A percentile compares a stretch with the other conserved stretches of the same genome.
Evolutionary conservation across 2,797 vertebrate species (phyloP).

Genomic region (Tarsius wallacei): DNA sequence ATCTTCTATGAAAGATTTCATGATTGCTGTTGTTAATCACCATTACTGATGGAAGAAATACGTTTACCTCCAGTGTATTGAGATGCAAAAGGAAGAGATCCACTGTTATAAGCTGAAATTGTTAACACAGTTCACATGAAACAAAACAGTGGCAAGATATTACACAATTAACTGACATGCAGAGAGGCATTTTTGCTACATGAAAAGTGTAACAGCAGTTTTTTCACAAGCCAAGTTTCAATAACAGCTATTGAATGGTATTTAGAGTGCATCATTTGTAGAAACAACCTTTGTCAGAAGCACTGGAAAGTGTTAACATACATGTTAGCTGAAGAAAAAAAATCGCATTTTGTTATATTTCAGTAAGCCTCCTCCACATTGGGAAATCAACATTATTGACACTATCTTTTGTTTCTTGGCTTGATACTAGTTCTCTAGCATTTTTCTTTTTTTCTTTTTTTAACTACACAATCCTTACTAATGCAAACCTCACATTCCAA

Average conservation of each 20-base stretch:
- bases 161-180: not conserved
- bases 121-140: not conserved
- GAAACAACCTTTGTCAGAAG: not conserved
- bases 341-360: constrained; percentile 1
- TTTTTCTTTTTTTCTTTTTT: not conserved
- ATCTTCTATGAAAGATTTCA: not conserved
- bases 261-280: constrained; percentile 1
- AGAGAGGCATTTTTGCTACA: not conserved
- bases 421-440: not conserved
- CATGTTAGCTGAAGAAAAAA: constrained; percentile 33
- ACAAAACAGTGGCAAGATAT: not conserved
- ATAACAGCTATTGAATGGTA: not conserved
- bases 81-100: not conserved
- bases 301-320: constrained; percentile 22
- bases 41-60: not conserved
- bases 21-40: not conserved
- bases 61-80: not conserved
- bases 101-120: not conserved
- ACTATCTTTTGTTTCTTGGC: not conserved
- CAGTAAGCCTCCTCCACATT: not conserved
- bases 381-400: constrained; percentile 1
- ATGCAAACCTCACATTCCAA: not conserved
- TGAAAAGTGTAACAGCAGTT: not conserved
- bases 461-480: not conserved
- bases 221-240: constrained; percentile 59